Evolutionary conservation across 2,797 vertebrate genomes (phyloP).

Genomic region (Silurus aristotelis): DNA sequence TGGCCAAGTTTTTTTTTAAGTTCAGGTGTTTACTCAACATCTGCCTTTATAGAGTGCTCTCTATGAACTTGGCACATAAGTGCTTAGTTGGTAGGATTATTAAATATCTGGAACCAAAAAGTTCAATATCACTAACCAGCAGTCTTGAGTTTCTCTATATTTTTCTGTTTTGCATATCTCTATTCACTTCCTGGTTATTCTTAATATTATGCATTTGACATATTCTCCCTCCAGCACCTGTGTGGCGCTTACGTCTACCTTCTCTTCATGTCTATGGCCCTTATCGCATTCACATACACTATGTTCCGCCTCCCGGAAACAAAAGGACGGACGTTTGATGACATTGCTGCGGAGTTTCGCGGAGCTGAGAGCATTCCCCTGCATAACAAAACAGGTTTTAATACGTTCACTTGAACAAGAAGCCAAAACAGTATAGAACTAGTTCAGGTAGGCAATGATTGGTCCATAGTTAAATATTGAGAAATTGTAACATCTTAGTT

Average conservation of each 20-base stretch:
- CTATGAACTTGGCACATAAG: background rate
- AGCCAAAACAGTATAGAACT: background rate
- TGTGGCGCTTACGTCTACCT: conserved; percentile 73
- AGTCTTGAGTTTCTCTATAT: background rate
- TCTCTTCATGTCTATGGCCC: conserved; percentile 65
- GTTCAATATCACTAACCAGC: background rate
- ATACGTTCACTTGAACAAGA: conserved; percentile 71
- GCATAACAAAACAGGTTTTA: conserved; percentile 71
- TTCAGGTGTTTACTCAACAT: background rate
- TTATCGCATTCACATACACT: conserved; percentile 65
- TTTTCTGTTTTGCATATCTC: background rate
- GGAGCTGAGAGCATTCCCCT: conserved; percentile 69
- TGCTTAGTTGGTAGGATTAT: background rate
- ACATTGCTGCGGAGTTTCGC: conserved; percentile 71
- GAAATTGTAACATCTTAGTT: background rate
- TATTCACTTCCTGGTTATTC: background rate
- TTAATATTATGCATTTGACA: background rate
- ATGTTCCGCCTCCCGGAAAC: conserved; percentile 75
- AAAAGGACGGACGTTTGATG: conserved; percentile 73
- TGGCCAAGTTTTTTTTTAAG: too few relatives aligned
- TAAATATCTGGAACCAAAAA: background rate
- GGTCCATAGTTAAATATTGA: background rate
- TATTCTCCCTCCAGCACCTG: conserved; percentile 60
- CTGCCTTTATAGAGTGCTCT: background rate
- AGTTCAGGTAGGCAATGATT: background rate